A percentile compares a stretch with the other conserved stretches of the same genome.
Evolutionary conservation across 2,888 invertebrate genomes (phyloP).

Genomic region (Andrena fulva): DNA sequence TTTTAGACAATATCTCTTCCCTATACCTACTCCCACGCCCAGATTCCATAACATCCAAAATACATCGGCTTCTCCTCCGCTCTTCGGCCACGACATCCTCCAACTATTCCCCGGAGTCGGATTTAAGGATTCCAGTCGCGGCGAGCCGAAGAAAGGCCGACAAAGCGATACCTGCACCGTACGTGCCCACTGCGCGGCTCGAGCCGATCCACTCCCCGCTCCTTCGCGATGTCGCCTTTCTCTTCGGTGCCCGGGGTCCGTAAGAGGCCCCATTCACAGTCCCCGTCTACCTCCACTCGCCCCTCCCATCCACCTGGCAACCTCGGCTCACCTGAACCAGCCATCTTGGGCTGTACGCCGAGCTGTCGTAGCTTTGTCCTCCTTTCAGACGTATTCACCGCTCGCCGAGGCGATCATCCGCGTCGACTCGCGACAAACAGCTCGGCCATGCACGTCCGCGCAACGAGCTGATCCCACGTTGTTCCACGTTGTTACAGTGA

Average conservation of each 20-base stretch:
- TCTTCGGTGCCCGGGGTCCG: conserved; percentile 44
- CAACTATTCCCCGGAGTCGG: not conserved
- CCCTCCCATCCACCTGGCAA: conserved; percentile 69
- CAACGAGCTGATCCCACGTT: conserved; percentile 34
- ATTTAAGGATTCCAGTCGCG: not conserved
- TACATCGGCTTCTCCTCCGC: not conserved
- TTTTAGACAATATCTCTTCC: too few species aligned
- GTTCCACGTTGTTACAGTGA: not conserved
- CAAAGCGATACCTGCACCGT: conserved; percentile 1
- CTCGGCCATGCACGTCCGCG: conserved; percentile 37
- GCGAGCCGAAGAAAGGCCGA: not conserved
- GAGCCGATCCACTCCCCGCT: conserved; percentile 12
- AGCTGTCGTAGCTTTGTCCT: conserved; percentile 61
- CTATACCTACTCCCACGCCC: too few species aligned
- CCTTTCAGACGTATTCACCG: conserved; percentile 59
- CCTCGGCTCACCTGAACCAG: conserved; percentile 71
- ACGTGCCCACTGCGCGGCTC: conserved; percentile 9
- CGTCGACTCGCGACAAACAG: conserved; percentile 36
- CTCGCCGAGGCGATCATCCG: conserved; percentile 57
- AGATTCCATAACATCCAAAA: too few species aligned
- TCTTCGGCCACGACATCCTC: not conserved
- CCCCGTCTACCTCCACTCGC: conserved; percentile 21
- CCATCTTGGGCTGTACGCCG: conserved; percentile 74
- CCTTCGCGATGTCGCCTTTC: conserved; percentile 55
- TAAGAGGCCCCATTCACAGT: conserved; percentile 64